Base-by-base conservation (phyloP, 1,140 invertebrate genomes). In the Cydia splendana region DNA sequence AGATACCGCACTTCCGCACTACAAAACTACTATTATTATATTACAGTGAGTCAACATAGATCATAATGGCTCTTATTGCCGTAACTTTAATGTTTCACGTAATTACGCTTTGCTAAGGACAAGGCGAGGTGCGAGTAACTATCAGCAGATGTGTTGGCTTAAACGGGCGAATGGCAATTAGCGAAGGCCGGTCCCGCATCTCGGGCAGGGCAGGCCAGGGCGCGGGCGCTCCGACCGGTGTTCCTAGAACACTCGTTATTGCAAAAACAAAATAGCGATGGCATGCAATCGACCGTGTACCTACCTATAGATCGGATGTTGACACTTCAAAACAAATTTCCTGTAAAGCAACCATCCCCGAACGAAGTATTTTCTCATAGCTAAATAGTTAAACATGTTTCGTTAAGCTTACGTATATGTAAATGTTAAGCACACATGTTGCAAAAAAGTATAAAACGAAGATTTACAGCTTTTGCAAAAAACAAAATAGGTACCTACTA, bases 181-280 rank as follows among this genome's bases (percentile, higher is more conserved):
- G n/a, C n/a, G n/a, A 84, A 79, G 78, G 79, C 75, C 80, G 75
- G 75, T 78, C 85, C 84, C 83, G 84, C 81, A 83, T 71, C 30
- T 42, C 6, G 67, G 38, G 1, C 67, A 20, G 28, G 3, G 0
- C 30, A 30, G 30, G 28, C 1, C 28, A 28, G 28, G 28, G 67
- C 13, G 28, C 65, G 24, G 15, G 38, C 38, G 38, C 38, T 42
- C 5, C 30, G 65, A n/a, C 53, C 57, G 57, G 57, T 62, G 71
- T 91, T 92, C 90, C 85, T 90, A 88, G 88, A 91, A 89, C 84
- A 86, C 67, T 76, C 67, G 75, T 75, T 62, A 77, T 69, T 48
- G 80, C 85, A 91, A 91, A 91, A 90, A 81, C 65, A 77, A 81
- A 74, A 79, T 62, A 18, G 38, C 78, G 20, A 76, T 48, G 62